Evolutionary conservation across 2,113 vertebrate species (phyloP), one percentile per base, ranked within the genome.

Genomic region (Pardalotus punctatus): DNA sequence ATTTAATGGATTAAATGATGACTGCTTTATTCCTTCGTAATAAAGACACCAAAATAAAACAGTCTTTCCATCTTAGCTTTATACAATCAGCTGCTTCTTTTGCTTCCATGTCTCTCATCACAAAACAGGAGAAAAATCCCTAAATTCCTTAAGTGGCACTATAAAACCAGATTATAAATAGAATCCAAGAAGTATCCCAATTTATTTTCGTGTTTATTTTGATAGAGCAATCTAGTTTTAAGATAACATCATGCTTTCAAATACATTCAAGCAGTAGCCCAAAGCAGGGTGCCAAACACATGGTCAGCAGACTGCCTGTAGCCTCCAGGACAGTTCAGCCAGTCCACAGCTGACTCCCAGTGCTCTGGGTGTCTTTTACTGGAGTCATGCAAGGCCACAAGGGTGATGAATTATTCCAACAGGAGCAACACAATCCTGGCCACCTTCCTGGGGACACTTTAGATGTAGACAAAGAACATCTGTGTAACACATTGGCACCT

Each of bases 401-500:
- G 54, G 23, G 0, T 13, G 35, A 86, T 58, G 33, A 93, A 86
- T 93, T 90, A 90, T 40, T 92, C 88, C 3, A 86, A 81, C 47
- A 78, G 58, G 14, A 92, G 51, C 50, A 81, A 88, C 60, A 62
- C 58, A 88, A 14, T 38, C 67, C 94, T 81, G 67, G 88, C 79
- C 65, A 66, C 76, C 79, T 81, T 93, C 88, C 92, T 94, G 90
- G 67, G 50, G 82, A 88, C 45, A 50, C 42, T 38, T 80, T 23
- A 69, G 71, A 61, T 17, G 82, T 13, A 61, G 76, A 73, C 86
- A 96, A 94, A 95, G 88, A 67, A 83, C 94, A 90, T 31, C 58
- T 73, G 86, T 92, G 90, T 66, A 45, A 67, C 38, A 73, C 45
- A 23, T 0, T 91, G 92, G 82, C 88, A 94, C 71, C 54, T 6